Base-by-base conservation (phyloP, 2,113 vertebrate genomes). In the Hippocampus comes region DNA sequence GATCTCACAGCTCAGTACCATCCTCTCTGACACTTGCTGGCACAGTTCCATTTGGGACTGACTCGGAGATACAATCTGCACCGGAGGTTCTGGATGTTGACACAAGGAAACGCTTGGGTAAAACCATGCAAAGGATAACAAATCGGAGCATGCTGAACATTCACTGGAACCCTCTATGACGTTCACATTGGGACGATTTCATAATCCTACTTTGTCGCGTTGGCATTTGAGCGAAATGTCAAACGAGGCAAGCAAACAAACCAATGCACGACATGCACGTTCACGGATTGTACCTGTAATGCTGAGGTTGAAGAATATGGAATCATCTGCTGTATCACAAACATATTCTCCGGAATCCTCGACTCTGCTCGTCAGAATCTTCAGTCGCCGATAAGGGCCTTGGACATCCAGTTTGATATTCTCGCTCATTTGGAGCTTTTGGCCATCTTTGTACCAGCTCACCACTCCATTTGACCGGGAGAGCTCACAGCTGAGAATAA, bases 1-100 rank as follows among this genome's bases (percentile, higher is more conserved):
- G 60, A 99, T 92, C 89, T 96, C 93, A 42, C 96, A 99, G 85
- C 93, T 94, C 80, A 99, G 81, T 34, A 95, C 92, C 92, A 98
- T 94, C 1, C 92, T 90, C 80, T 97, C 95, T 0, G 93, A 91
- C 0, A 87, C 89, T 56, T 87, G 71, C 8, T 96, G 96, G 12
- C 91, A 93, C 23, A 93, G 86, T 74, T 93, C 93, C 78, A 79
- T 95, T 91, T 27, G 92, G 82, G 15, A 92, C 84, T 82, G 92
- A 89, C n/a, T 95, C 20, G 96, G 95, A 61, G 91, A 91, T 60
- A 97, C 0, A 0, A 98, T 95, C 77, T 88, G 91, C 56, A 96
- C 93, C 0, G 94, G 94, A 10, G 93, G 92, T 75, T 97, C 97
- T 99, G 80, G 27, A 87, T 78, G 46, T 80, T 10, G 70, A 64